Percentiles rank a stretch among this genome's conserved stretches.
Conservation (phyloP, 2,797 vertebrate species). For the Sciurus carolinensis region DNA sequence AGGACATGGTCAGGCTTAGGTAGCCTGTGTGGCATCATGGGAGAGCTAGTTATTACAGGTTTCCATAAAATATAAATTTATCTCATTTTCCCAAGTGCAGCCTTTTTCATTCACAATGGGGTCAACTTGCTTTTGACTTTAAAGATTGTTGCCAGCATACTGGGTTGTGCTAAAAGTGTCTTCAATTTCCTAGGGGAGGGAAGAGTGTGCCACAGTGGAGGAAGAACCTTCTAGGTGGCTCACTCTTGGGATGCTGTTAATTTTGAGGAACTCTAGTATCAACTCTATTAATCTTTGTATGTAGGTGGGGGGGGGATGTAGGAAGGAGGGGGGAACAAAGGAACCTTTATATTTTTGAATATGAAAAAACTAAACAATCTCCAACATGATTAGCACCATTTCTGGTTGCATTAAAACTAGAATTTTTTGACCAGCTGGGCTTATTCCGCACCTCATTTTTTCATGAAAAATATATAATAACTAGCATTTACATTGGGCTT, state of each 20-base stretch:
- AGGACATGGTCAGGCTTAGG: neutral
- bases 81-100: neutral
- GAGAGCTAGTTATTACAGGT: neutral
- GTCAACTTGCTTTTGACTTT: conserved; percentile 58
- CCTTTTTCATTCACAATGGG: neutral
- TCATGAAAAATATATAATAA: neutral
- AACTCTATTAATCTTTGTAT: conserved; percentile 31
- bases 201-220: neutral
- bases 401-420: neutral
- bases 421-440: neutral
- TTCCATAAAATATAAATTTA: conserved; percentile 3
- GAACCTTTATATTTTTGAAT: neutral
- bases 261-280: conserved; percentile 46
- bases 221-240: neutral
- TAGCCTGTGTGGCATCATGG: neutral
- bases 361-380: neutral
- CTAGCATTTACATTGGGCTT: neutral
- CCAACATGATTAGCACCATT: neutral
- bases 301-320: neutral
- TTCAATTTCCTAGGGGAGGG: neutral
- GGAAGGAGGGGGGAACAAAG: conserved; percentile 23
- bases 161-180: neutral
- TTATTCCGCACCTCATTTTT: neutral
- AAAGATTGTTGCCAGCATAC: neutral
- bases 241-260: neutral